Evolutionary conservation across 2,888 invertebrate genomes (phyloP), one percentile per base, ranked within the genome.

Genomic region (Euzophera pinguis): DNA sequence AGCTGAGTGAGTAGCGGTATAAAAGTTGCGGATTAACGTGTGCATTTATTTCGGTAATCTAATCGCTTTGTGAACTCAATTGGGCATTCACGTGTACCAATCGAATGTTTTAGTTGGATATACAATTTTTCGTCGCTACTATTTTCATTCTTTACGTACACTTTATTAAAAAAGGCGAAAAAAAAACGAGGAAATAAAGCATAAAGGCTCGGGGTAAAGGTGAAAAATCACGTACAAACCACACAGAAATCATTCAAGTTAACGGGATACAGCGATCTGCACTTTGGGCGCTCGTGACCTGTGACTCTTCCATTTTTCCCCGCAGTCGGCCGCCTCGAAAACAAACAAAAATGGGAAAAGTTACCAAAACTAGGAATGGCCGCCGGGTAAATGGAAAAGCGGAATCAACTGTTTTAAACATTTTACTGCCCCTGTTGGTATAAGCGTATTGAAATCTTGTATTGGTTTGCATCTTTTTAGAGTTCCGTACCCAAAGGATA

Each of bases 221-320:
- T 78, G 74, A 79, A 77, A 80, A 75, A 76, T 76, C 69, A 69
- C 73, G 64, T 72, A 76, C 78, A 79, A 78, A 78, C 77, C 79
- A 69, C 75, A 74, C 70, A 70, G 69, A 71, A 78, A 81, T 82
- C 80, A 80, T 75, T 83, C 79, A 79, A 78, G 75, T 78, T 81
- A 81, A 81, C 81, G 74, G 72, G 72, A 67, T 79, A 83, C 82
- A 82, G 61, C 75, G 81, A 75, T 81, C 71, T 74, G 81, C 81
- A 81, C 81, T 81, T 70, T 66, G 43, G 68, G 58, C 58, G 60
- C 69, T 72, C 73, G 76, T 76, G 79, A 76, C 79, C 76, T 75
- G 75, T 73, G 78, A 73, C 73, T 71, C 73, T 69, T 56, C 67
- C 71, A 79, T 78, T 80, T 77, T 74, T 75, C 69, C 67, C 65